Conservation (phyloP, 1,140 invertebrate genomes). For the Tenebrio molitor region DNA sequence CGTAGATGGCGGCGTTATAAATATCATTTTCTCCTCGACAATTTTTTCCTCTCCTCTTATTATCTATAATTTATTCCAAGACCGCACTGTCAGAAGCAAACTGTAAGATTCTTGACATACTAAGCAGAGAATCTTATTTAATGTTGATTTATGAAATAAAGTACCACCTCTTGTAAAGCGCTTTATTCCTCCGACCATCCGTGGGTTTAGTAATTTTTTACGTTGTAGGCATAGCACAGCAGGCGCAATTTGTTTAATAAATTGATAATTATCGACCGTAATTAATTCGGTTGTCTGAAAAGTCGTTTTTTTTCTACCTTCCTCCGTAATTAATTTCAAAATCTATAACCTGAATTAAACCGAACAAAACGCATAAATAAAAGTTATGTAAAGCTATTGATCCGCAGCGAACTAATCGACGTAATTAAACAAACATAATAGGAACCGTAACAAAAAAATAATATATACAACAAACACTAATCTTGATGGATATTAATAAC, state of each 20-base stretch:
- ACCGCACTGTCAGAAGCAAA: constrained; percentile 40
- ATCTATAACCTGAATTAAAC: constrained; percentile 26
- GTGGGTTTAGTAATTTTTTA: constrained; percentile 27
- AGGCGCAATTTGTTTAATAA: constrained; percentile 42
- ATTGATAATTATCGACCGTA: constrained; percentile 42
- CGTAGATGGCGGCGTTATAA: constrained; percentile 41
- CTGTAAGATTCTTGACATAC: constrained; percentile 45
- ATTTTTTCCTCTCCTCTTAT: constrained; percentile 29
- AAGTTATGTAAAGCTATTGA: constrained; percentile 34
- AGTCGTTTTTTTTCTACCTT: constrained; percentile 1
- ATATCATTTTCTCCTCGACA: constrained; percentile 41
- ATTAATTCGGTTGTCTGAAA: constrained; percentile 42
- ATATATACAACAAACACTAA: constrained; percentile 28
- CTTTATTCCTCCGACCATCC: constrained; percentile 12
- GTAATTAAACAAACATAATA: constrained; percentile 37
- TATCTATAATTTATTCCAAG: constrained; percentile 46
- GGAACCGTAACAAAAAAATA: constrained; percentile 14
- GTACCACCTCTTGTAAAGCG: constrained; percentile 36
- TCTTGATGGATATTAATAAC: constrained; percentile 39
- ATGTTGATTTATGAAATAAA: constrained; percentile 47
- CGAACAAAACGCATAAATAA: constrained; percentile 31
- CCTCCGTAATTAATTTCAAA: constrained; percentile 23
- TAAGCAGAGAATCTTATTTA: constrained; percentile 41
- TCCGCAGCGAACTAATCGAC: constrained; percentile 27
- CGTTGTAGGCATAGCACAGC: constrained; percentile 13